phyloP scores from a whole-genome alignment of 2,113 vertebrate species.

The Ctenodactylus gundi region DNA sequence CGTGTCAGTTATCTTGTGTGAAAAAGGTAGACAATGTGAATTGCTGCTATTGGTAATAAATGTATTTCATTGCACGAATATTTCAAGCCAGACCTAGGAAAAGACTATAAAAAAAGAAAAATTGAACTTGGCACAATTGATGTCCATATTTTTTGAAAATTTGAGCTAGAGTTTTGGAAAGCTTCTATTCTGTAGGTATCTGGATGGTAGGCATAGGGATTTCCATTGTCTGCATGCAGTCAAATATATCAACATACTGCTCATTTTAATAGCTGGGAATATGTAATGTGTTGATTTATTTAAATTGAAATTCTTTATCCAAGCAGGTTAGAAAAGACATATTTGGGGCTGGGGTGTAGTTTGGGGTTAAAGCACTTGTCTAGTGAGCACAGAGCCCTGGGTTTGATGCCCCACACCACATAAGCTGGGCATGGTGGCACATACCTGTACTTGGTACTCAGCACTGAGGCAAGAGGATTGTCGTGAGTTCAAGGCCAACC shows the following conservation, averaged over 20 bases:
- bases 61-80: background rate
- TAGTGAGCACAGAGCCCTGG: no score
- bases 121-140: background rate
- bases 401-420: no score
- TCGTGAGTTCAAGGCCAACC: no score
- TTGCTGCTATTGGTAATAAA: background rate
- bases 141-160: background rate
- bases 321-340: no score
- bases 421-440: no score
- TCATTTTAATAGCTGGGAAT: background rate
- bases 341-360: no score
- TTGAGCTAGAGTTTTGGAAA: background rate
- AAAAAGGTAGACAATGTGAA: background rate
- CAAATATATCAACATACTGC: background rate
- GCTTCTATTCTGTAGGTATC: background rate
- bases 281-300: background rate
- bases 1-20: background rate
- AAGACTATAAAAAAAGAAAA: background rate
- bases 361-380: no score
- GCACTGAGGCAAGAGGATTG: no score
- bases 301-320: background rate
- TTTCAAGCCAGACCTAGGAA: conserved; percentile 2
- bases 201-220: background rate
- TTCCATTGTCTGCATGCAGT: background rate
- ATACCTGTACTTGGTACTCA: no score